A percentile compares a stretch with the other conserved stretches of the same genome.
Evolutionary conservation across 2,888 invertebrate species (phyloP).

Genomic region (Fragum fragum): DNA sequence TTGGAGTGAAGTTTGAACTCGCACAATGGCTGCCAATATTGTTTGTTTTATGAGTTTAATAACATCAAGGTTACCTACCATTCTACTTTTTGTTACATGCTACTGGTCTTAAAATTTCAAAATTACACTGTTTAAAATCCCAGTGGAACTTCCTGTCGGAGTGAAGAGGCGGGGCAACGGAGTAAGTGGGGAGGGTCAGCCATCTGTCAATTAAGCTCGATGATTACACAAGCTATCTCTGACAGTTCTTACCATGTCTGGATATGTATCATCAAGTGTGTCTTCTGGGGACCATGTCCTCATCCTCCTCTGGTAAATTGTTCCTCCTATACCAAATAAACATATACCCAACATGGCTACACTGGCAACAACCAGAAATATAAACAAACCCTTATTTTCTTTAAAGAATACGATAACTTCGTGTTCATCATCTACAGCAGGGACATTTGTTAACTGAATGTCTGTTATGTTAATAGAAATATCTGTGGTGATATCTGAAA

Average conservation of each 20-base stretch:
- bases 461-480: not conserved
- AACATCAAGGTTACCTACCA: too few relatives aligned
- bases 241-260: constrained; percentile 41
- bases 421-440: not conserved
- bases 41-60: too few relatives aligned
- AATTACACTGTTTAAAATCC: too few relatives aligned
- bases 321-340: constrained; percentile 57
- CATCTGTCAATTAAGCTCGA: too few relatives aligned
- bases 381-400: constrained; percentile 55
- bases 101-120: too few relatives aligned
- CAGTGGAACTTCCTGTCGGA: too few relatives aligned
- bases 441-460: not conserved
- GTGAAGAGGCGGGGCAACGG: too few relatives aligned
- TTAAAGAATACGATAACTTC: not conserved
- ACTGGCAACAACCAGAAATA: constrained; percentile 54
- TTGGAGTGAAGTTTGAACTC: too few relatives aligned
- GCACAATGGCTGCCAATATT: too few relatives aligned
- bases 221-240: too few relatives aligned
- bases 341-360: constrained; percentile 36
- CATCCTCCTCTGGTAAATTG: constrained; percentile 43
- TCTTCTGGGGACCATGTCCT: constrained; percentile 56
- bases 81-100: too few relatives aligned
- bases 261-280: constrained; percentile 58
- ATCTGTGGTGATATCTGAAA: not conserved
- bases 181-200: too few relatives aligned